Percentiles rank a stretch among this genome's conserved stretches.
phyloP scores from a whole-genome alignment of 2,888 invertebrate genomes.

The Oligia latruncula region DNA sequence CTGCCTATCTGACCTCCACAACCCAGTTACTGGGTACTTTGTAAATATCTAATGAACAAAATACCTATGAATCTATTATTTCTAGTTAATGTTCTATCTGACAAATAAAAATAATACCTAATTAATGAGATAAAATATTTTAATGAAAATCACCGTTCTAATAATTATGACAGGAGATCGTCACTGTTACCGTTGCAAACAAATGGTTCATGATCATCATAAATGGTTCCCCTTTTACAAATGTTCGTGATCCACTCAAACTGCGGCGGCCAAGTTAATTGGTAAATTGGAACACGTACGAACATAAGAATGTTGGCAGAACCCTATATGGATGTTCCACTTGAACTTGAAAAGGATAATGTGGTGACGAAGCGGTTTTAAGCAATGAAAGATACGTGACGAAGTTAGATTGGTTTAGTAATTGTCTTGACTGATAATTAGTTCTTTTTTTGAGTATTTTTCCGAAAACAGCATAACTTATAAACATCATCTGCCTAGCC shows the following conservation, averaged over 20 bases:
- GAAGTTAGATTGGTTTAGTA: slow-evolving; percentile 38
- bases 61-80: not conserved
- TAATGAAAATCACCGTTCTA: not conserved
- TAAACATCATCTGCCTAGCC: not conserved
- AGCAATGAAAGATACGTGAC: slow-evolving; percentile 32
- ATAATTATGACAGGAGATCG: slow-evolving; percentile 17
- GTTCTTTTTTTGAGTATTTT: not conserved
- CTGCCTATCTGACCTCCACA: too few relatives aligned
- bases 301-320: slow-evolving; percentile 38
- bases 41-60: not conserved
- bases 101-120: not conserved
- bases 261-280: slow-evolving; percentile 52
- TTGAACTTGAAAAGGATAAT: slow-evolving; percentile 57
- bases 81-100: not conserved
- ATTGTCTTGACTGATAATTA: slow-evolving; percentile 24
- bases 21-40: too few relatives aligned
- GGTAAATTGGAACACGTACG: slow-evolving; percentile 66
- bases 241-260: slow-evolving; percentile 62
- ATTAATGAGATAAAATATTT: not conserved
- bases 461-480: not conserved
- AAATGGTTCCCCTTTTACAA: slow-evolving; percentile 21
- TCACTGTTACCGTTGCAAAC: slow-evolving; percentile 39
- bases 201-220: slow-evolving; percentile 17
- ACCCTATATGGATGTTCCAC: slow-evolving; percentile 33
- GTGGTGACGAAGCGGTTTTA: slow-evolving; percentile 49